Percentiles rank a stretch among this genome's conserved stretches.
phyloP scores from a whole-genome alignment of 2,113 vertebrate genomes.

The Petromus typicus region DNA sequence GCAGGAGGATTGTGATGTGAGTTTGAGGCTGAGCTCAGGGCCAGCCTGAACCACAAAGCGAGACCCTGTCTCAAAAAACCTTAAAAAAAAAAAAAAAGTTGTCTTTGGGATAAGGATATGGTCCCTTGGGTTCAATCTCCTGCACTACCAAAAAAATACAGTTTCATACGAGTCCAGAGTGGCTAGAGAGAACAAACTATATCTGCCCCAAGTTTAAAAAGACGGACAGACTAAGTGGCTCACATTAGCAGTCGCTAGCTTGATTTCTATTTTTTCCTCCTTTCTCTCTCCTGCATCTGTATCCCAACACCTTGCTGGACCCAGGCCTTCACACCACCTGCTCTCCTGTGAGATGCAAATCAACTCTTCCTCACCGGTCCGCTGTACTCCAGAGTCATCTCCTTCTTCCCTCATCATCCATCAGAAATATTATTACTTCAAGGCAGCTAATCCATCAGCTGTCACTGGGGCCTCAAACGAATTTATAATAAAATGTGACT shows the following conservation, averaged over 20 bases:
- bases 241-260: not conserved
- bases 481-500: slow-evolving; percentile 70
- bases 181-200: not conserved
- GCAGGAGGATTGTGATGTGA: too few relatives aligned
- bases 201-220: not conserved
- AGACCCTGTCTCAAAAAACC: too few relatives aligned
- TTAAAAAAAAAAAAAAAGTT: too few relatives aligned
- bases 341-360: not conserved
- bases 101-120: not conserved
- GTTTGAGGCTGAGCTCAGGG: too few relatives aligned
- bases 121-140: not conserved
- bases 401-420: not conserved
- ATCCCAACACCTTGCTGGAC: not conserved
- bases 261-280: not conserved
- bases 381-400: slow-evolving; percentile 37
- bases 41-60: too few relatives aligned
- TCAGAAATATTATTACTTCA: slow-evolving; percentile 40
- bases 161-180: not conserved
- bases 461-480: slow-evolving; percentile 38
- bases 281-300: not conserved
- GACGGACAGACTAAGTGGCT: not conserved
- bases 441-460: slow-evolving; percentile 52
- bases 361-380: slow-evolving; percentile 14
- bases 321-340: not conserved
- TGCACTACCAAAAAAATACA: not conserved